phyloP scores from a whole-genome alignment of 1,140 invertebrate genomes.

The Diorhabda carinulata region DNA sequence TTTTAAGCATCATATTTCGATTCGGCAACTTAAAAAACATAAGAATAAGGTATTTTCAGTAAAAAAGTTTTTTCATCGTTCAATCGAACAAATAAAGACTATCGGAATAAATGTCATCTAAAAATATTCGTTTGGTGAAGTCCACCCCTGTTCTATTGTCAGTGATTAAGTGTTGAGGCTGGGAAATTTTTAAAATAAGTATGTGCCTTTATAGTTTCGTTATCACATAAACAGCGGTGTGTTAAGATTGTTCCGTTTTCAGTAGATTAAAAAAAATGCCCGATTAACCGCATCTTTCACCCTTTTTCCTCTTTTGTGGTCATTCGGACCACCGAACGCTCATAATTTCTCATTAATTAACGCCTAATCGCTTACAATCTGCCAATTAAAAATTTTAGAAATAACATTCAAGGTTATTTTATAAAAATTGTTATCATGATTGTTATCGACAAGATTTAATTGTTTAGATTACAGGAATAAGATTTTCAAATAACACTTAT shows the following conservation, averaged over 20 bases:
- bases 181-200: neutral
- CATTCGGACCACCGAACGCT: neutral
- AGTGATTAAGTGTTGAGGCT: neutral
- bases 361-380: neutral
- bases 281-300: conserved; percentile 1
- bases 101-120: too few species aligned
- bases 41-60: too few species aligned
- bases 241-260: neutral
- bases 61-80: too few species aligned
- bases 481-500: too few species aligned
- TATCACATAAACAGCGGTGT: neutral
- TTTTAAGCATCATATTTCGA: too few species aligned
- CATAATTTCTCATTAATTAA: neutral
- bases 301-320: conserved; percentile 1
- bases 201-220: neutral
- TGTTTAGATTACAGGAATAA: too few species aligned
- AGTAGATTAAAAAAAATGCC: neutral
- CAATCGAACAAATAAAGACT: too few species aligned
- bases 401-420: neutral
- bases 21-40: too few species aligned
- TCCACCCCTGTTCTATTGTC: neutral
- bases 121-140: neutral
- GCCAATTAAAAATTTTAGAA: neutral
- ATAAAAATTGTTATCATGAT: neutral
- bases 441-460: neutral